Evolutionary conservation across 2,888 invertebrate species (phyloP).

Genomic region (Cheilosia pagana): DNA sequence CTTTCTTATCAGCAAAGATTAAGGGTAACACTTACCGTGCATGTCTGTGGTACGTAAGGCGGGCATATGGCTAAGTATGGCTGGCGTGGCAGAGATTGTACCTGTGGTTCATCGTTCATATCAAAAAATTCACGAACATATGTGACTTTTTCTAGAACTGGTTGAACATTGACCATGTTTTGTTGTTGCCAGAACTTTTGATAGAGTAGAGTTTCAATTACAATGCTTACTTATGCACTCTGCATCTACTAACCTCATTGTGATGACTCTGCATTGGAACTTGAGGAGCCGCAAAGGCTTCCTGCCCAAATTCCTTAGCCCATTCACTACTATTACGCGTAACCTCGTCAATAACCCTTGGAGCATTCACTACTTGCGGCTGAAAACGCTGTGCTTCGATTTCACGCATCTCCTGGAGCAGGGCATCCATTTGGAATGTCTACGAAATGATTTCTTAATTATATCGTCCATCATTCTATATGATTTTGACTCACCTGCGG

Average conservation of each 20-base stretch:
- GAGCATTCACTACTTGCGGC: conserved; percentile 76
- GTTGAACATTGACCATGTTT: conserved; percentile 79
- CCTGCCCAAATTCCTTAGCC: conserved; percentile 86
- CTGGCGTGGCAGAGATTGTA: conserved; percentile 59
- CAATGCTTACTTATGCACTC: too few relatives aligned
- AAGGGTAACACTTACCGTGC: conserved; percentile 23
- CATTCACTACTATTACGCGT: conserved; percentile 83
- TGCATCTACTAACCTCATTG: conserved; percentile 28
- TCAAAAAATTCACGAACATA: conserved; percentile 81
- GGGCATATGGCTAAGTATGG: conserved; percentile 77
- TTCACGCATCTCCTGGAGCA: conserved; percentile 93
- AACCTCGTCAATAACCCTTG: conserved; percentile 80
- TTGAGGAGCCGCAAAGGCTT: conserved; percentile 78
- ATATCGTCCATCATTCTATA: not conserved
- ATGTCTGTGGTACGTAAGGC: conserved; percentile 61
- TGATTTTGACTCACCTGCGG: conserved; percentile 79
- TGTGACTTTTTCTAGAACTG: conserved; percentile 78
- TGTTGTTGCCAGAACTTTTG: conserved; percentile 72
- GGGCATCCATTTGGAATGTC: conserved; percentile 94
- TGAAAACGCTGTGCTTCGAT: conserved; percentile 82
- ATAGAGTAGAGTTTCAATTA: conserved; percentile 29
- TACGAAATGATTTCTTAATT: conserved; percentile 81
- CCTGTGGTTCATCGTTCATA: conserved; percentile 76
- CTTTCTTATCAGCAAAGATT: conserved; percentile 26
- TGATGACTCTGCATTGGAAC: conserved; percentile 10